Evolutionary conservation across 2,888 invertebrate genomes (phyloP), one percentile per base, ranked within the genome.

Genomic region (Notocelia uddmanniana): DNA sequence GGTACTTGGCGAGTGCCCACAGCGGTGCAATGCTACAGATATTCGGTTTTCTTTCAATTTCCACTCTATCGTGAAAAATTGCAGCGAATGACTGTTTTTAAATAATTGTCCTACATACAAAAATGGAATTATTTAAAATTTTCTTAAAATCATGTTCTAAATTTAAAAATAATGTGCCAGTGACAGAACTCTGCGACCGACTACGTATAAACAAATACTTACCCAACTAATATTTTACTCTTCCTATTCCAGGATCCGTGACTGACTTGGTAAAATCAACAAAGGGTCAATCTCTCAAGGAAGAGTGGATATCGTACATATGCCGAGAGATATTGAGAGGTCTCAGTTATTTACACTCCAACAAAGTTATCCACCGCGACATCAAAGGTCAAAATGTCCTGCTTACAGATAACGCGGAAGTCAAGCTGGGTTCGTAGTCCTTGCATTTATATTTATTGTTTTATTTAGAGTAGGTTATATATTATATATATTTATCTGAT

Each of bases 241-340:
- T 34, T 0, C 18, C 37, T 54, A 1, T 87, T 90, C 70, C 80
- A 95, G 96, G 98, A 74, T 99, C 99, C 70, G 98, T 99, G 73
- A 99, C 99, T 77, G 99, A 99, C 94, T 95, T 99, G 87, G 99
- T 99, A 68, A 99, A 99, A 94, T 99, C 99, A 76, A 99, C 99
- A 76, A 99, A 99, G 94, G 99, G 99, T 68, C 98, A 98, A 89
- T 98, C 98, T 77, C 95, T 99, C 80, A 99, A 99, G 93, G 99
- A 99, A 94, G 99, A 99, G 94, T 99, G 99, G 99, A 99, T 99
- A 88, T 99, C 99, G 71, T 99, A 99, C 90, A 98, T 99, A 81
- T 99, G 99, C 89, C 95, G 99, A 89, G 98, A 99, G 96, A 98
- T 98, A 79, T 94, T 98, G 76, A 95, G 99, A 86, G 99, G 99